These are phyloP conservation scores for Gallinago nigripennis DNA, from an alignment of 2,797 vertebrate species.

Conservation along the genomic window DNA sequence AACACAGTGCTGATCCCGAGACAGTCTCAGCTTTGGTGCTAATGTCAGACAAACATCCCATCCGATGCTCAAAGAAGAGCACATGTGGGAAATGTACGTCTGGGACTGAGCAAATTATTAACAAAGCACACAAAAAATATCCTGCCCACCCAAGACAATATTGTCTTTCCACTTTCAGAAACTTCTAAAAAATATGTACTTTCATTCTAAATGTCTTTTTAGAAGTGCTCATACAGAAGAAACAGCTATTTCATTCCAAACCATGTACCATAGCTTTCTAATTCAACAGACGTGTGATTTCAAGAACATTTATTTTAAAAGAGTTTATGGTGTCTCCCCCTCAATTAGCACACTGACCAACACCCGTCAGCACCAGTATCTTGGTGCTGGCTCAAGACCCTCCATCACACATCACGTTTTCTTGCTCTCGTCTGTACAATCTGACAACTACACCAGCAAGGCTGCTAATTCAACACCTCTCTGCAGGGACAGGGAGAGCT, in stretches of 20 bases:
- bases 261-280: not conserved
- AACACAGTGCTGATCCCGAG: not conserved
- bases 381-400: not conserved
- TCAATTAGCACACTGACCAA: not conserved
- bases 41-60: not conserved
- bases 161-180: not conserved
- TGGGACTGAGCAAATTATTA: not conserved
- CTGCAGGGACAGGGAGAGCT: not conserved
- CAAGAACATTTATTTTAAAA: not conserved
- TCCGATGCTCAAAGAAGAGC: not conserved
- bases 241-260: not conserved
- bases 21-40: not conserved
- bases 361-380: not conserved
- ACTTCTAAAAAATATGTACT: not conserved
- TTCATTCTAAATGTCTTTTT: not conserved
- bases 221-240: not conserved
- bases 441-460: rapidly evolving
- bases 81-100: not conserved
- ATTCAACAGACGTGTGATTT: not conserved
- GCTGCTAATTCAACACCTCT: not conserved
- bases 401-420: not conserved
- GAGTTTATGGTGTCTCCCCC: not conserved
- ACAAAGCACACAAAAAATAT: not conserved
- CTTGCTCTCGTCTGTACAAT: not conserved
- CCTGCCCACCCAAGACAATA: not conserved